Conservation (phyloP, 2,113 vertebrate species). For the Syrmaticus mikado region DNA sequence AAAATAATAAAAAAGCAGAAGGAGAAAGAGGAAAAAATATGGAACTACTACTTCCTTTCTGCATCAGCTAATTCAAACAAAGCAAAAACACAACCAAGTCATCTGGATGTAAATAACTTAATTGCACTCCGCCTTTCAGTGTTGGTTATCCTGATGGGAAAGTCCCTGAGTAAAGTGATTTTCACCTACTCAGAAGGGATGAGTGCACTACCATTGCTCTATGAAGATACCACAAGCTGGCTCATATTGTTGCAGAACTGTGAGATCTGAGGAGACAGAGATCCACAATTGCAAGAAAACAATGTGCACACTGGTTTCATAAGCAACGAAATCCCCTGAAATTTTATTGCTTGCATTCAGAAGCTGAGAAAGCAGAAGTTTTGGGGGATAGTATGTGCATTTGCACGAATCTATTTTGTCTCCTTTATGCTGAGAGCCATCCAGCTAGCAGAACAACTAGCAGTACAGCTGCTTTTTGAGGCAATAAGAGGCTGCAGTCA, state of each 20-base stretch:
- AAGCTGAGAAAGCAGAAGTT: background rate
- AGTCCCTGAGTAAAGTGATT: background rate
- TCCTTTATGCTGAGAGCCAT: background rate
- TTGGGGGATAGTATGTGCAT: background rate
- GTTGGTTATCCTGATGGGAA: background rate
- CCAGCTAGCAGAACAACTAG: background rate
- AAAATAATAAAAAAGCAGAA: conserved; percentile 36
- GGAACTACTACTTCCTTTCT: background rate
- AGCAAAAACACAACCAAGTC: background rate
- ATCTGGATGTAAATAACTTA: background rate
- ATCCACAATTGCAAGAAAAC: background rate
- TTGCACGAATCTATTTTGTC: background rate
- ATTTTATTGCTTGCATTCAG: background rate
- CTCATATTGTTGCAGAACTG: background rate
- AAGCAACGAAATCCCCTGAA: conserved; percentile 17
- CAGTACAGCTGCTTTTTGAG: background rate
- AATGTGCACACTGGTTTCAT: background rate
- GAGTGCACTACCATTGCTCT: background rate
- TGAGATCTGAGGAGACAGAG: background rate
- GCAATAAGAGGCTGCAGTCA: background rate
- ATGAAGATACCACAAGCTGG: background rate
- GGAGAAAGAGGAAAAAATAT: background rate
- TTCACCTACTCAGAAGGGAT: background rate
- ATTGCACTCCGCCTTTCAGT: background rate
- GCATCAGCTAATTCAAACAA: background rate